These are phyloP conservation scores for Rhagologus leucostigma DNA, from an alignment of 2,113 vertebrate genomes.

Conservation along the genomic window DNA sequence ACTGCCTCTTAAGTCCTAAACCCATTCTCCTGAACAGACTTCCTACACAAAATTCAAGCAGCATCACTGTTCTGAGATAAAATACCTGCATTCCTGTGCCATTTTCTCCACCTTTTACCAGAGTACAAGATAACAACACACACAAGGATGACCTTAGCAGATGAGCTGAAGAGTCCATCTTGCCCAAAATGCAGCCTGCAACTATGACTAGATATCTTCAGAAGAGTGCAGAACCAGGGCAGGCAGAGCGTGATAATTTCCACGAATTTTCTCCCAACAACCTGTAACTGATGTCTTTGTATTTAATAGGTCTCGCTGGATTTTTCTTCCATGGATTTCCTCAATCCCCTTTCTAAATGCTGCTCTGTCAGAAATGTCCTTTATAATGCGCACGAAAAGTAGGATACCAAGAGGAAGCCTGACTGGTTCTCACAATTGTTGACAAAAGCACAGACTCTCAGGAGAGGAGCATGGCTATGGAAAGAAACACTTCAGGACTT, in stretches of 20 bases:
- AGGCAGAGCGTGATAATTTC: neutral
- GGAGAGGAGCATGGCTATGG: neutral
- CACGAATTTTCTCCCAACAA: neutral
- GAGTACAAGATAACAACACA: neutral
- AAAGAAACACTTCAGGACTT: neutral
- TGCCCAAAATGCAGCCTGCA: neutral
- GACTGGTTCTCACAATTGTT: neutral
- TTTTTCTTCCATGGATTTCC: neutral
- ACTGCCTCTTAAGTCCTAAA: neutral
- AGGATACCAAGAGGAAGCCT: neutral
- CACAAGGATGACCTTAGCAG: neutral
- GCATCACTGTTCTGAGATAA: neutral
- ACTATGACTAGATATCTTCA: fast-evolving
- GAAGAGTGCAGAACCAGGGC: neutral
- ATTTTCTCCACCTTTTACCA: neutral
- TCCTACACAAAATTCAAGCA: neutral
- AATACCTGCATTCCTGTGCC: neutral
- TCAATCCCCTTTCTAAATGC: neutral
- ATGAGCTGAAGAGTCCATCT: neutral
- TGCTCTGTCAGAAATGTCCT: neutral
- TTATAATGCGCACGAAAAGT: neutral
- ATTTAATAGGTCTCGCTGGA: neutral
- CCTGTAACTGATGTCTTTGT: neutral
- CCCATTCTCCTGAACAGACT: neutral
- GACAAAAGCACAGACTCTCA: neutral